Evolutionary conservation across 2,797 vertebrate species (phyloP).

Genomic region (Mormyrops boulengeri): DNA sequence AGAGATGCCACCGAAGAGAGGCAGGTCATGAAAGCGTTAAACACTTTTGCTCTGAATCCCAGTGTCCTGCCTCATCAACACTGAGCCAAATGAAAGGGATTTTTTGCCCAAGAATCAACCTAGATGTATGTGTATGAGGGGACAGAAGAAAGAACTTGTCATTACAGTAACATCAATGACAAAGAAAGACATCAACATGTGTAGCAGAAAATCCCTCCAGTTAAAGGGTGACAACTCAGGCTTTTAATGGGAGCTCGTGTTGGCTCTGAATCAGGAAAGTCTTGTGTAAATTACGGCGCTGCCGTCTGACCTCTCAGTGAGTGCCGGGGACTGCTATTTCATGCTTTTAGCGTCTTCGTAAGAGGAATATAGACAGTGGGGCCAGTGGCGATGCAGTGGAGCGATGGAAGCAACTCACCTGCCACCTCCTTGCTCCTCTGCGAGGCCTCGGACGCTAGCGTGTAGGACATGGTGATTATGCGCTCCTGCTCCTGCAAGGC

Average conservation of each 20-base stretch:
- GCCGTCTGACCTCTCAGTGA: neutral
- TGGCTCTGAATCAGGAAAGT: neutral
- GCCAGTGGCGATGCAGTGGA: neutral
- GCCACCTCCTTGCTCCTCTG: constrained; percentile 86
- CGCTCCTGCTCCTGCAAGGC: constrained; percentile 82
- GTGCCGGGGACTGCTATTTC: neutral
- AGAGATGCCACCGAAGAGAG: neutral
- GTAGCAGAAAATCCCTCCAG: neutral
- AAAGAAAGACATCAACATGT: neutral
- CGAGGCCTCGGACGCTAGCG: constrained; percentile 85
- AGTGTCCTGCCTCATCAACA: neutral
- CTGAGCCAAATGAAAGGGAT: neutral
- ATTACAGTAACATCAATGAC: neutral
- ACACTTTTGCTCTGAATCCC: neutral
- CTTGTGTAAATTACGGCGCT: neutral
- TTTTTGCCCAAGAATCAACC: neutral
- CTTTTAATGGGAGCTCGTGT: neutral
- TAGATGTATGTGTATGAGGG: neutral
- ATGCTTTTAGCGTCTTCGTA: neutral
- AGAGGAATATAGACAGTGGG: neutral
- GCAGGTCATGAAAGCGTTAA: neutral
- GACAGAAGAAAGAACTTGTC: neutral
- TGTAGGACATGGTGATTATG: constrained; percentile 83
- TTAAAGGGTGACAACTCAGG: neutral
- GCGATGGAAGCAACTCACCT: constrained; percentile 58